These are phyloP conservation scores for Nothoprocta perdicaria DNA, from an alignment of 2,113 vertebrate species.

Conservation along the genomic window DNA sequence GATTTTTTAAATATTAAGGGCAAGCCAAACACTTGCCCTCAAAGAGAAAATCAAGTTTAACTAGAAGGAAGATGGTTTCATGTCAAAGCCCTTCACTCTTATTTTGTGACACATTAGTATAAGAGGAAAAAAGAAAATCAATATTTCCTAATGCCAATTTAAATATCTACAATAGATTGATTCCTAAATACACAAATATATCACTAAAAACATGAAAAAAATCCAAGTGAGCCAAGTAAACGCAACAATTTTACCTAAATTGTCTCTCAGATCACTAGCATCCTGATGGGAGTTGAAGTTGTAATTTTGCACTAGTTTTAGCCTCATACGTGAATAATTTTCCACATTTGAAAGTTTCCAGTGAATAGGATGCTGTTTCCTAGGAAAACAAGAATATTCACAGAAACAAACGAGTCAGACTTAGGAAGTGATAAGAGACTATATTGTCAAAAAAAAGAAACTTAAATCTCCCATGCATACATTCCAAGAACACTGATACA, in stretches of 20 bases:
- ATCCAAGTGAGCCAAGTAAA: not conserved
- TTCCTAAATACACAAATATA: not conserved
- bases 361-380: slow-evolving; percentile 82
- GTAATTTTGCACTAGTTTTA: slow-evolving; percentile 92
- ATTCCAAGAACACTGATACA: not conserved
- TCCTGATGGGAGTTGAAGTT: slow-evolving; percentile 89
- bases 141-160: not conserved
- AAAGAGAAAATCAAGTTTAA: not conserved
- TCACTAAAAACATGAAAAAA: not conserved
- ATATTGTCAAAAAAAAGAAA: not conserved
- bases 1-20: not conserved
- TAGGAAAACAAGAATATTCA: slow-evolving; percentile 66
- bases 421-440: not conserved
- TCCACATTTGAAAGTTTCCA: slow-evolving; percentile 95
- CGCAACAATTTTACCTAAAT: slow-evolving; percentile 84
- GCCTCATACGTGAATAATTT: slow-evolving; percentile 96
- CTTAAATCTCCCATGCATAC: not conserved
- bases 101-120: not conserved
- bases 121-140: not conserved
- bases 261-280: slow-evolving; percentile 94
- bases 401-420: not conserved
- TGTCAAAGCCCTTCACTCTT: not conserved
- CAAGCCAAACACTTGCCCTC: not conserved
- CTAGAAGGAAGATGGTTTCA: not conserved
- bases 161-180: not conserved